phyloP scores from a whole-genome alignment of 2,888 invertebrate species.

The Hesperia comma region DNA sequence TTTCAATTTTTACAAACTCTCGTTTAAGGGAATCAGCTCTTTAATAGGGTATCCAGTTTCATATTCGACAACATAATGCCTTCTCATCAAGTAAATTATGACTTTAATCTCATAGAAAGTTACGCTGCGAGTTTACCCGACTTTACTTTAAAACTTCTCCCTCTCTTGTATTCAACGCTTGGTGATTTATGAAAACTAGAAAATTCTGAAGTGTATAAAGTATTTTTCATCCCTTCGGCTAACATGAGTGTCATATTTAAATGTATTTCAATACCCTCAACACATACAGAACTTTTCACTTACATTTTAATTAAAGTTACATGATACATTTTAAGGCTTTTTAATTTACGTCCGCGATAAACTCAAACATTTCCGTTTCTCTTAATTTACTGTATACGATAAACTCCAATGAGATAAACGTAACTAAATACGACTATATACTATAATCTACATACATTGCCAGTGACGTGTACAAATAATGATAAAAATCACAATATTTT shows the following conservation, averaged over 20 bases:
- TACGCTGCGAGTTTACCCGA: slow-evolving; percentile 68
- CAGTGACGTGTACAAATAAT: slow-evolving; percentile 36
- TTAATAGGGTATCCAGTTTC: slow-evolving; percentile 60
- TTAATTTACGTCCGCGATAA: background rate
- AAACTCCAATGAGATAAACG: slow-evolving; percentile 25
- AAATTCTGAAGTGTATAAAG: slow-evolving; percentile 67
- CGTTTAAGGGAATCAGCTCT: slow-evolving; percentile 63
- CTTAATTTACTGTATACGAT: slow-evolving; percentile 9
- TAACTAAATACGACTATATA: slow-evolving; percentile 25
- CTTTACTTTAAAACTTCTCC: slow-evolving; percentile 74
- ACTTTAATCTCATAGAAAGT: slow-evolving; percentile 77
- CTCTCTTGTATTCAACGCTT: slow-evolving; percentile 67
- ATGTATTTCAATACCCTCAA: slow-evolving; percentile 53
- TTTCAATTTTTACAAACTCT: slow-evolving; percentile 51
- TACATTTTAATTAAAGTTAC: slow-evolving; percentile 36
- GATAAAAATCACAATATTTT: slow-evolving; percentile 37
- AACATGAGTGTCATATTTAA: slow-evolving; percentile 65
- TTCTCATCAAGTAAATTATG: slow-evolving; percentile 76
- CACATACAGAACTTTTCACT: slow-evolving; percentile 6
- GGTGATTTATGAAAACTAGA: slow-evolving; percentile 79
- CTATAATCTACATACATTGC: slow-evolving; percentile 30
- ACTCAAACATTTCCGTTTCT: background rate
- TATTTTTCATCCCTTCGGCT: slow-evolving; percentile 65
- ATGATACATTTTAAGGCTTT: background rate
- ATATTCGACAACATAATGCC: slow-evolving; percentile 71